Evolutionary conservation across 2,888 invertebrate species (phyloP).

Genomic region (Idaea biselata): DNA sequence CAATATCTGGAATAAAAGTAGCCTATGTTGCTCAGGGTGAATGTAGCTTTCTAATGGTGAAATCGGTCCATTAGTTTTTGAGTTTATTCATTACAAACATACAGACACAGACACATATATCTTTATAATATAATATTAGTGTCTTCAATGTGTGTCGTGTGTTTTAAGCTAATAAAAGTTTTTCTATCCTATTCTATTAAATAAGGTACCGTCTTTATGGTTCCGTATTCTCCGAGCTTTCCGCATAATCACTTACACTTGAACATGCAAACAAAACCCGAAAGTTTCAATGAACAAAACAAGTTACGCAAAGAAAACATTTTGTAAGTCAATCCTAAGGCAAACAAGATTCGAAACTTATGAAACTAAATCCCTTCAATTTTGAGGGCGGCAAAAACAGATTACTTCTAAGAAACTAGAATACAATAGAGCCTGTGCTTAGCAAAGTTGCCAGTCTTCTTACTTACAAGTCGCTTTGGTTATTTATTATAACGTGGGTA

Average conservation of each 20-base stretch:
- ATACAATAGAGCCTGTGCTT: not conserved
- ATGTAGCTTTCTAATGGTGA: no score
- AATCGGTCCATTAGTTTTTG: no score
- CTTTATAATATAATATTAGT: no score
- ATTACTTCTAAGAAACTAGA: constrained; percentile 1
- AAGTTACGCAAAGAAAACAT: not conserved
- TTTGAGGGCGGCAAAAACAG: not conserved
- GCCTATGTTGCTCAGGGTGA: no score
- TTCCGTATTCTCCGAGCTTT: not conserved
- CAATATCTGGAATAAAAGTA: no score
- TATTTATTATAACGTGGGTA: not conserved
- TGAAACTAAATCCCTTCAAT: constrained; percentile 1
- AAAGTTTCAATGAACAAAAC: not conserved
- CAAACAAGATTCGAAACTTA: constrained; percentile 1
- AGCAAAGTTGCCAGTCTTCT: not conserved
- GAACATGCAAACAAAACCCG: not conserved
- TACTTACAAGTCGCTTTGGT: not conserved
- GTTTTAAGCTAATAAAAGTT: no score
- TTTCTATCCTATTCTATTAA: no score
- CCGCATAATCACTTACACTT: not conserved
- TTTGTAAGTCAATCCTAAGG: not conserved
- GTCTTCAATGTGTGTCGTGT: no score
- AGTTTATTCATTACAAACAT: no score
- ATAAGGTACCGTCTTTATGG: no score
- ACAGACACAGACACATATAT: no score